Evolutionary conservation across 2,113 vertebrate species (phyloP), one percentile per base, ranked within the genome.

Genomic region (Tachysurus vachellii): DNA sequence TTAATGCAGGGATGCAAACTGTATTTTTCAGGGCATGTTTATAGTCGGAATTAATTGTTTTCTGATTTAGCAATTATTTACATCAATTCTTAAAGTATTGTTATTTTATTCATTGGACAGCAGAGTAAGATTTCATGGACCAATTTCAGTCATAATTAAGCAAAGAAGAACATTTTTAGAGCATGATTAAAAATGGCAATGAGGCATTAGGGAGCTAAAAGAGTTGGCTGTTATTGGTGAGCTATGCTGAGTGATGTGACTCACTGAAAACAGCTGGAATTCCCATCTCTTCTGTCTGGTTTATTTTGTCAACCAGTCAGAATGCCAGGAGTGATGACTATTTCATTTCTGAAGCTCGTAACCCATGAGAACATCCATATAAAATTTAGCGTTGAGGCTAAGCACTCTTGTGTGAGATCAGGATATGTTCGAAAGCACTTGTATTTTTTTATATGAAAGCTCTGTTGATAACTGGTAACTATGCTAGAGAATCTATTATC

Each of bases 141-240:
- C 31, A 42, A 16, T 81, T 81, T 44, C 56, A 44, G 31, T 31
- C 57, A 81, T 81, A 81, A 81, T 81, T 81, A 81, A 26, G 57
- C 56, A 81, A 61, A 81, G 79, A 61, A 61, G 56, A 81, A 31
- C 57, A 42, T 81, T 81, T 81, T 59, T 61, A 42, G 31, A 57
- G 79, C 56, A 61, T 44, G 50, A 79, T 79, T 79, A 79, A 79
- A 76, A 79, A 16, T 81, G 79, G 79, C 79, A 81, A 81, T 81
- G 31, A 81, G 19, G 31, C 79, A 61, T 61, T 81, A 81, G 56
- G 56, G 79, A 81, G 21, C 57, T 61, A 31, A 42, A 61, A 56
- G 54, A 23, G 28, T 44, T 42, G 56, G 31, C 28, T 80, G 54
- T 42, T 59, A 81, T 81, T 81, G 56, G 56, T 59, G 79, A 61